Evolutionary conservation across 2,888 invertebrate genomes (phyloP), one percentile per base, ranked within the genome.

Genomic region (Homarus gammarus): DNA sequence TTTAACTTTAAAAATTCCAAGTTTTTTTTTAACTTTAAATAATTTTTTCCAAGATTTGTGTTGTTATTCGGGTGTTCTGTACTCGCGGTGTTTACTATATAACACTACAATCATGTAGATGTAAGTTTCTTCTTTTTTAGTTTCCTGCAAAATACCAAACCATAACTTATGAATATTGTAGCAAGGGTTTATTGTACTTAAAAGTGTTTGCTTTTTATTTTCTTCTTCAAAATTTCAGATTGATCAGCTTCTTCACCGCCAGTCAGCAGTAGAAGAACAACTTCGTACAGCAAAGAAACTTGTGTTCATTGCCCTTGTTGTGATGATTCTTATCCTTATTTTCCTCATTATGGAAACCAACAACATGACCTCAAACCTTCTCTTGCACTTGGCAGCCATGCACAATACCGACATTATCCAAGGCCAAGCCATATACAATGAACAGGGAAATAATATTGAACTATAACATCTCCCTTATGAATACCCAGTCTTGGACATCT

Each of bases 171-270:
- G n/a, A n/a, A n/a, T n/a, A n/a, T n/a, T n/a, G n/a, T n/a, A n/a
- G n/a, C n/a, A n/a, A n/a, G n/a, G n/a, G n/a, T n/a, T n/a, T n/a
- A n/a, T n/a, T n/a, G n/a, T n/a, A n/a, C n/a, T n/a, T n/a, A n/a
- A n/a, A n/a, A n/a, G n/a, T n/a, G n/a, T n/a, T n/a, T n/a, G n/a
- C n/a, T n/a, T n/a, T n/a, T n/a, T n/a, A n/a, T n/a, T n/a, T n/a
- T n/a, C n/a, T n/a, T n/a, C n/a, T n/a, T n/a, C n/a, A n/a, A n/a
- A n/a, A 61, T 44, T 33, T 33, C 88, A 88, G 88, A 33, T 88
- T 44, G 88, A 88, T 72, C 83, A 88, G 77, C 51, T 88, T 31
- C 51, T 88, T 10, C 75, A 31, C 0, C 83, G 88, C n/a, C 88
- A 88, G 49, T 38, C 75, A 18, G 78, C 36, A 0, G 51, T 88